Evolutionary conservation across 2,888 invertebrate genomes (phyloP).

Genomic region (Tiliacea aurago): DNA sequence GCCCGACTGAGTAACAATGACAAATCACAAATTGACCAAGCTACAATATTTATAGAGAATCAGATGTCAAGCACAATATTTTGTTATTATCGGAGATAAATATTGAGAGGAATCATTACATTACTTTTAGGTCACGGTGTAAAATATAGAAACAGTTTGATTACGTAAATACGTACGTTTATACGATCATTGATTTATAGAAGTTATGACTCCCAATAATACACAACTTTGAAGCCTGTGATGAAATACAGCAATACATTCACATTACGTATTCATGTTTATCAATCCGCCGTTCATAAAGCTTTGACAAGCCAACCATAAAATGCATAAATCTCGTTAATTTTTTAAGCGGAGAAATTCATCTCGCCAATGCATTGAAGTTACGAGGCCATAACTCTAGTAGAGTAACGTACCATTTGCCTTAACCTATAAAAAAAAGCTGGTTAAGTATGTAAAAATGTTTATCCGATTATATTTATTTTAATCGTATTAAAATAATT

Average conservation of each 20-base stretch:
- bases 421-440: too few species aligned
- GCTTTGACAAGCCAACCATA: conserved; percentile 38
- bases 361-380: conserved; percentile 6
- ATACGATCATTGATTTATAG: conserved; percentile 38
- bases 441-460: too few species aligned
- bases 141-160: conserved; percentile 37
- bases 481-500: neutral
- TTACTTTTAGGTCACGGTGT: conserved; percentile 6
- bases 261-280: neutral
- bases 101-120: conserved; percentile 12
- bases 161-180: conserved; percentile 28
- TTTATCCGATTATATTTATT: too few species aligned
- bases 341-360: conserved; percentile 20
- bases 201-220: conserved; percentile 21
- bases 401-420: conserved; percentile 12
- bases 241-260: conserved; percentile 26
- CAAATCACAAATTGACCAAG: conserved; percentile 41
- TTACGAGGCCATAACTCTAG: conserved; percentile 27
- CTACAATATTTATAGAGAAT: conserved; percentile 23
- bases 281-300: conserved; percentile 11
- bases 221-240: conserved; percentile 18
- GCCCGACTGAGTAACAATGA: conserved; percentile 38
- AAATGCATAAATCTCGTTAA: conserved; percentile 13
- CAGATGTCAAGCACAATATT: conserved; percentile 3
- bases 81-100: neutral